phyloP scores from a whole-genome alignment of 2,888 invertebrate genomes.

The Epinotia demarniana region DNA sequence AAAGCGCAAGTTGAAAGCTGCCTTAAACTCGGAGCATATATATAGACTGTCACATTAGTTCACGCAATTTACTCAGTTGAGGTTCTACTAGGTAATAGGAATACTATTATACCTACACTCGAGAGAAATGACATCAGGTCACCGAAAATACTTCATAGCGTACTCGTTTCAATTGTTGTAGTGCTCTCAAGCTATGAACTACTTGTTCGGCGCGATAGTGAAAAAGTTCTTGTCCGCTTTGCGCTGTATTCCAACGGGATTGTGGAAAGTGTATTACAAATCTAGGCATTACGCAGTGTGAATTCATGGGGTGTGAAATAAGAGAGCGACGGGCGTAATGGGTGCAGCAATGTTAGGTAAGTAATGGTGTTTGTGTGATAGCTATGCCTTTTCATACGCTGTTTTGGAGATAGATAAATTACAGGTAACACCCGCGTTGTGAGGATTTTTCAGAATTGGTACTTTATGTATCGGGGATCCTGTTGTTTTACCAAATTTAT shows the following conservation, averaged over 20 bases:
- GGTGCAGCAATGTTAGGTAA: constrained; percentile 24
- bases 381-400: constrained; percentile 15
- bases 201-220: neutral
- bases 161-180: neutral
- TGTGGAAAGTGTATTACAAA: constrained; percentile 8
- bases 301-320: constrained; percentile 31
- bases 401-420: neutral
- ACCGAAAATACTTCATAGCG: neutral
- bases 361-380: constrained; percentile 29
- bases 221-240: neutral
- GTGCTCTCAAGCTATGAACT: neutral
- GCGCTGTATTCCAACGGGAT: neutral
- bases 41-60: no score
- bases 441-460: neutral
- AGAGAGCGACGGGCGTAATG: constrained; percentile 30
- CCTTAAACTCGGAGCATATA: no score
- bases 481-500: no score
- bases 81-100: no score
- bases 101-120: no score
- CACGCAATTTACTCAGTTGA: no score
- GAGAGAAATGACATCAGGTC: no score
- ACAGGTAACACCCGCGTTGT: neutral
- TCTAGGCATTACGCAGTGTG: neutral
- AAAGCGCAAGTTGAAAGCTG: no score
- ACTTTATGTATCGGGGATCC: neutral